phyloP scores from a whole-genome alignment of 2,797 vertebrate species.

The Coregonus ussuriensis region DNA sequence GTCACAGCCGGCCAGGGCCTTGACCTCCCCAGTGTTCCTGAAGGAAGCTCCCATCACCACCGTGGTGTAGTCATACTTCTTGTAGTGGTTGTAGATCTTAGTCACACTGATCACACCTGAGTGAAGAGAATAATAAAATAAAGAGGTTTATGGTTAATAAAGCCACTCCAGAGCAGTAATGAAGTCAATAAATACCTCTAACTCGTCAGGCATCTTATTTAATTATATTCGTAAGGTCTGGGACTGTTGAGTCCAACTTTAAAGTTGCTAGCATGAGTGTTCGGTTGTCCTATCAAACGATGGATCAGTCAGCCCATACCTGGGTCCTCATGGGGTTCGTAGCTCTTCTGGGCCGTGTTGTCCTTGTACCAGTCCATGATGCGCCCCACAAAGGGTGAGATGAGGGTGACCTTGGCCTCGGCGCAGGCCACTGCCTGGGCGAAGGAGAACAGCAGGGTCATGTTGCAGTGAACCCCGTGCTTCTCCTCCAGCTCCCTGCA shows the following conservation, averaged over 20 bases:
- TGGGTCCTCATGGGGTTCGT: constrained; percentile 88
- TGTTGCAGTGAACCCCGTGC: constrained; percentile 93
- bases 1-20: constrained; percentile 92
- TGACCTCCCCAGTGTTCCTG: constrained; percentile 92
- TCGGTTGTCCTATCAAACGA: background rate
- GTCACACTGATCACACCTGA: constrained; percentile 93
- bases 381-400: constrained; percentile 94
- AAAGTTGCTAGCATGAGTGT: background rate
- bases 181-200: background rate
- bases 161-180: background rate
- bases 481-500: constrained; percentile 90
- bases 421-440: constrained; percentile 98
- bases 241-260: no score
- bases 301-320: constrained; percentile 69
- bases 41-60: constrained; percentile 99
- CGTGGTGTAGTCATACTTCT: constrained; percentile 93
- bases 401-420: constrained; percentile 91
- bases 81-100: constrained; percentile 98
- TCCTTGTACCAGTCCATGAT: constrained; percentile 97
- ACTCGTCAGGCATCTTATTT: no score
- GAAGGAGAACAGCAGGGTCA: constrained; percentile 98
- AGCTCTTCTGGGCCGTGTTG: constrained; percentile 86
- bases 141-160: background rate
- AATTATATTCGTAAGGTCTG: no score
- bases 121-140: background rate